Evolutionary conservation across 2,888 invertebrate genomes (phyloP).

Genomic region (Machimus atricapillus): DNA sequence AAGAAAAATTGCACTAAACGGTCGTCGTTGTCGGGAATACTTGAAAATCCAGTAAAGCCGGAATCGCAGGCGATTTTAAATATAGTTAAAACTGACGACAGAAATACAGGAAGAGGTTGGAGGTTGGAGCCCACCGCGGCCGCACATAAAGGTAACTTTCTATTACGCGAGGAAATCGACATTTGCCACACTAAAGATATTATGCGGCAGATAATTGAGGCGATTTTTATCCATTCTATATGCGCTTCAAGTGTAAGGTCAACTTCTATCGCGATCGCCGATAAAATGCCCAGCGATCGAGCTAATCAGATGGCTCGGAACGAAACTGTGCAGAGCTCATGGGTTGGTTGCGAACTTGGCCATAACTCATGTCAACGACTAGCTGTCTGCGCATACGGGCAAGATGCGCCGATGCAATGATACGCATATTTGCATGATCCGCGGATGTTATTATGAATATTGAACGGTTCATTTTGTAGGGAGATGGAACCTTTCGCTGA

Average conservation of each 20-base stretch:
- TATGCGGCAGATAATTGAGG: background rate
- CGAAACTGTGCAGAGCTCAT: background rate
- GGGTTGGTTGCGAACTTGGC: background rate
- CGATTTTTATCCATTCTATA: background rate
- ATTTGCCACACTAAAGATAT: background rate
- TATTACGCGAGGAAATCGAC: background rate
- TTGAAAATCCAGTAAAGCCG: constrained; percentile 47
- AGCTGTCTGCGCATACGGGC: background rate
- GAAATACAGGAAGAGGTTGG: constrained; percentile 11
- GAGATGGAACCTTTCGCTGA: background rate
- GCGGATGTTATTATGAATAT: background rate
- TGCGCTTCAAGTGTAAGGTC: constrained; percentile 5
- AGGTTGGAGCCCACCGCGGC: background rate
- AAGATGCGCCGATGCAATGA: background rate
- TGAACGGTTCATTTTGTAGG: background rate
- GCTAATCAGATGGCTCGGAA: background rate
- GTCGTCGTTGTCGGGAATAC: constrained; percentile 1
- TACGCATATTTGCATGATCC: background rate
- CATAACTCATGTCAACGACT: constrained; percentile 9
- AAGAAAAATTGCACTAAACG: constrained; percentile 41
- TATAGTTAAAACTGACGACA: constrained; percentile 42
- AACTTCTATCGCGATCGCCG: background rate
- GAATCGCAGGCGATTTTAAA: constrained; percentile 41
- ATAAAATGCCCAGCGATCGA: background rate
- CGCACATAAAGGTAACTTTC: background rate